These are phyloP conservation scores for Dynastes tityus DNA, from an alignment of 2,888 invertebrate species.

Conservation along the genomic window DNA sequence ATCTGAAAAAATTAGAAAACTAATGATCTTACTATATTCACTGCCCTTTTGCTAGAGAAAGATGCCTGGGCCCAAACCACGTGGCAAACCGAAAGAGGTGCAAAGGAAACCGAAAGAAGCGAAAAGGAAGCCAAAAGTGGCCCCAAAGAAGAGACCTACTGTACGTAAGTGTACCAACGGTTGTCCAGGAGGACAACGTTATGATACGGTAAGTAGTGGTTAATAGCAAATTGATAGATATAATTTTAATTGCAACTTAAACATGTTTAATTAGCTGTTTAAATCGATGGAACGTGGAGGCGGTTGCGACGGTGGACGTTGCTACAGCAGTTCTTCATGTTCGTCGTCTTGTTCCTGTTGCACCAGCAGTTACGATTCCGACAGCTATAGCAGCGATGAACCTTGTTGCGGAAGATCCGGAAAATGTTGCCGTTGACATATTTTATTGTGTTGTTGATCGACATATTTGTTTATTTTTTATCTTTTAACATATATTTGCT, in stretches of 20 bases:
- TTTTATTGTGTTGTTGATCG: not conserved
- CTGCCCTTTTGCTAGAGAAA: not conserved
- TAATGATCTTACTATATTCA: no score
- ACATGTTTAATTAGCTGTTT: not conserved
- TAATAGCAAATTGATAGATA: not conserved
- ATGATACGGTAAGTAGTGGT: not conserved
- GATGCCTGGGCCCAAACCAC: constrained; percentile 1
- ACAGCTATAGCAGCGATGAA: not conserved
- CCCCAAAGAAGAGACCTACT: constrained; percentile 6
- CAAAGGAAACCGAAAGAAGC: not conserved
- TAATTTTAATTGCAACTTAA: not conserved
- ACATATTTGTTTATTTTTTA: constrained; percentile 4
- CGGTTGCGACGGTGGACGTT: not conserved
- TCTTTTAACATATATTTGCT: not conserved
- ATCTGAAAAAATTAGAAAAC: no score
- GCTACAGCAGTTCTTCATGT: constrained; percentile 11
- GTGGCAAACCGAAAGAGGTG: not conserved
- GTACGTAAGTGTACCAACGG: not conserved
- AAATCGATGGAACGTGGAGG: not conserved
- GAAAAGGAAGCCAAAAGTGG: not conserved
- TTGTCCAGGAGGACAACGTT: constrained; percentile 1
- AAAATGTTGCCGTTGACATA: constrained; percentile 20
- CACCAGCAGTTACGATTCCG: constrained; percentile 20
- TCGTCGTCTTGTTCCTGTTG: not conserved
- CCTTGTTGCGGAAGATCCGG: constrained; percentile 13